Evolutionary conservation across 1,140 invertebrate genomes (phyloP), one percentile per base, ranked within the genome.

Genomic region (Chelonus insularis): DNA sequence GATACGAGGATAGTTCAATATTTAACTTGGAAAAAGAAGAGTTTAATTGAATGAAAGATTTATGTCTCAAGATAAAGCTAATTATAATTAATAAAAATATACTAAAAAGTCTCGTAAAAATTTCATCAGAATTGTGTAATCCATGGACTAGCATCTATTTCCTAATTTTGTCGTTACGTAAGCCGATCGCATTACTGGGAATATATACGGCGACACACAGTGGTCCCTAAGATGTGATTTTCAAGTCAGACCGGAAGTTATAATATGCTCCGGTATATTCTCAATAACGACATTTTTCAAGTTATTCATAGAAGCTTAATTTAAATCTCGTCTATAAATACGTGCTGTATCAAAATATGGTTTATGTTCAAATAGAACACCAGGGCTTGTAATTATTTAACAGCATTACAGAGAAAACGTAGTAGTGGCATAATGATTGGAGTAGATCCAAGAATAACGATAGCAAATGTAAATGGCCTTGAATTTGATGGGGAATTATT

Each of bases 141-240:
- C 32, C 32, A 20, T n/a, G 21, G 4, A 14, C 9, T 18, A 14
- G 50, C 43, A 32, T 39, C 21, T 12, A 11, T 55, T 62, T 62
- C 51, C 60, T 51, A 57, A 63, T 52, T 47, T 58, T 63, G 18
- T 37, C 23, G 56, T 63, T 63, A 23, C 61, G 56, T 58, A 63
- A 63, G 47, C 16, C 18, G 39, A 63, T 58, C 61, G 55, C 23
- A 45, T 63, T 63, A 63, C 61, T 1, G 18, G 20, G 55, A 63
- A 57, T 51, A 59, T 32, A 39, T 1, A 16, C 7, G 23, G 20
- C 11, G 14, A 14, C 16, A 36, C 21, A 8, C n/a, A 39, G 9
- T 39, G 16, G 41, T 14, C 18, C 41, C 14, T 43, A 14, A 16
- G 2, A 43, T 43, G 16, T 43, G 16, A 43, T 64, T 43, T 58